Evolutionary conservation across 2,888 invertebrate species (phyloP).

Genomic region (Aspidiotus rigidus): DNA sequence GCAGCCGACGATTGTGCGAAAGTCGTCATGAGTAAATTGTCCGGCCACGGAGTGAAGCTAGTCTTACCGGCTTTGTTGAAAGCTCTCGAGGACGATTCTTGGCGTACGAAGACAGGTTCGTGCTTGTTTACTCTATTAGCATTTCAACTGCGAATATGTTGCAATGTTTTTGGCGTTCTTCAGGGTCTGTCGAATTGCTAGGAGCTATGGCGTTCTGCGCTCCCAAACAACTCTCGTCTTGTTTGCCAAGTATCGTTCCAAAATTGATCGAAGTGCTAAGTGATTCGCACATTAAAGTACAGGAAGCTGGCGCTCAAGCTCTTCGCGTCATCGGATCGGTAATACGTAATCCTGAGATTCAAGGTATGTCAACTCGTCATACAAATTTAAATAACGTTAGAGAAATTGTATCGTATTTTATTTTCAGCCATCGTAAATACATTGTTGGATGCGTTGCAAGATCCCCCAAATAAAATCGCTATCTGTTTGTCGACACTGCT

Average conservation of each 20-base stretch:
- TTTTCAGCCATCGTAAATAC: slow-evolving; percentile 71
- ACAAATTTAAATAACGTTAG: no score
- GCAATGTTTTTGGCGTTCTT: slow-evolving; percentile 25
- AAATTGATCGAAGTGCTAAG: slow-evolving; percentile 92
- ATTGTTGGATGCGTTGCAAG: slow-evolving; percentile 81
- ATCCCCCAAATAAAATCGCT: slow-evolving; percentile 91
- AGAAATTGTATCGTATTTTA: not conserved
- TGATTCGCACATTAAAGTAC: slow-evolving; percentile 95
- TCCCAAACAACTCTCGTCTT: slow-evolving; percentile 95
- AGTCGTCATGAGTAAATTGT: slow-evolving; percentile 89
- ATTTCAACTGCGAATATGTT: not conserved
- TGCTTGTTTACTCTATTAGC: slow-evolving; percentile 7
- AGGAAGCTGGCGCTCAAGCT: slow-evolving; percentile 92
- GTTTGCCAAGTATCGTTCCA: slow-evolving; percentile 95
- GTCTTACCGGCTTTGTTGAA: slow-evolving; percentile 86
- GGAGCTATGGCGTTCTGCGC: slow-evolving; percentile 99
- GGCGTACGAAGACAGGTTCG: slow-evolving; percentile 89
- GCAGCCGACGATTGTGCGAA: slow-evolving; percentile 95
- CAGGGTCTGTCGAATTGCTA: slow-evolving; percentile 85
- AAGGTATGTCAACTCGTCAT: slow-evolving; percentile 48
- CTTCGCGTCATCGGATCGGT: slow-evolving; percentile 93
- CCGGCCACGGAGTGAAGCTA: slow-evolving; percentile 94
- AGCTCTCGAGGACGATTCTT: slow-evolving; percentile 93
- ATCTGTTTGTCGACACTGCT: slow-evolving; percentile 82
- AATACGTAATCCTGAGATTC: slow-evolving; percentile 96